Evolutionary conservation across 37 sponge, comb jelly and placozoan species (phyloP).

Genomic region (Geodia barretti): DNA sequence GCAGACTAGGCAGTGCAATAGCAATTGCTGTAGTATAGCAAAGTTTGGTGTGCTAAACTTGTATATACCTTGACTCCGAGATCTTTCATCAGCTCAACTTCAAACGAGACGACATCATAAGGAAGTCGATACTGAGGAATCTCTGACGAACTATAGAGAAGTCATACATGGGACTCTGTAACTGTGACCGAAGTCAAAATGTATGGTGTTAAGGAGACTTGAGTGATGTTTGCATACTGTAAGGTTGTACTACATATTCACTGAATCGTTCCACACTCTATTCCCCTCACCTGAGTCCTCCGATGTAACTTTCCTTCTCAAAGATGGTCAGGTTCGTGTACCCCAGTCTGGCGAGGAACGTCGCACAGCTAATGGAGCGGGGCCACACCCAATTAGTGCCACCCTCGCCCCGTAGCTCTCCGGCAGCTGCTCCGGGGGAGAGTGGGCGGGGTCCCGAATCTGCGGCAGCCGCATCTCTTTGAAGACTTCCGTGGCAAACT

Average conservation of each 20-base stretch:
- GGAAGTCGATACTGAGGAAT: slow-evolving; percentile 95
- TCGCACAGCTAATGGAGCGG: slow-evolving; percentile 98
- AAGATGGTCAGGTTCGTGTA: slow-evolving; percentile 89
- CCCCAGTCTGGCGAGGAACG: slow-evolving; percentile 92
- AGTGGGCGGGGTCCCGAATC: slow-evolving; percentile 83
- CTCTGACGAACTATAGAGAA: slow-evolving; percentile 82
- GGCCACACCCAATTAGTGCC: slow-evolving; percentile 95
- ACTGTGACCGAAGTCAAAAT: background rate
- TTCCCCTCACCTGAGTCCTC: slow-evolving; percentile 81
- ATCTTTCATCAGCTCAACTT: slow-evolving; percentile 95
- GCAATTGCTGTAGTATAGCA: background rate
- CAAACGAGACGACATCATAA: slow-evolving; percentile 94
- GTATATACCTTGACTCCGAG: slow-evolving; percentile 85
- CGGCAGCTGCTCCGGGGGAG: slow-evolving; percentile 66
- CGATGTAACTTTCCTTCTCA: slow-evolving; percentile 89
- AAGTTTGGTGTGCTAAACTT: background rate
- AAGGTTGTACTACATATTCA: background rate
- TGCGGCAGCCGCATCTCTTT: slow-evolving; percentile 92
- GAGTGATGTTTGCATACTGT: background rate
- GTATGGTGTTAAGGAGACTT: background rate
- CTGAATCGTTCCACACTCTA: background rate
- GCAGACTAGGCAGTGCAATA: no score
- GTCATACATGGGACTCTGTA: slow-evolving; percentile 4
- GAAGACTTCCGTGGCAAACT: slow-evolving; percentile 98
- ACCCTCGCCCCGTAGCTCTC: slow-evolving; percentile 96